A percentile compares a stretch with the other conserved stretches of the same genome.
phyloP scores from a whole-genome alignment of 1,140 invertebrate species.

The Neodiprion lecontei region DNA sequence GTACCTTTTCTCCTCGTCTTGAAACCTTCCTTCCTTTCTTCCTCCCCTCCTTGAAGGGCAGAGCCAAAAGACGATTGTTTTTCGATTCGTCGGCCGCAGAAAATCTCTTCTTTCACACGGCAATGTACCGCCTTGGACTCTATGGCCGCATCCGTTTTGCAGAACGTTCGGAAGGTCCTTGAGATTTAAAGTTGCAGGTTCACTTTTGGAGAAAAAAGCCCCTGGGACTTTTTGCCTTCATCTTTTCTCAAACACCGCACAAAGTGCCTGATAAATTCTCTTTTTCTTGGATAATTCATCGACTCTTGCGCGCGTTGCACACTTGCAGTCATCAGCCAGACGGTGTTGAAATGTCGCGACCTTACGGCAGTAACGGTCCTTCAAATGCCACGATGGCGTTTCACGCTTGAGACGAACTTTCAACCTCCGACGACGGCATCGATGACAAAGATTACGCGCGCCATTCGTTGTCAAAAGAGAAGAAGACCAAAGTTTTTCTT shows the following conservation, averaged over 20 bases:
- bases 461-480: too few species aligned
- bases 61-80: too few species aligned
- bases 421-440: background rate
- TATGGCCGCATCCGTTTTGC: too few species aligned
- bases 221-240: background rate
- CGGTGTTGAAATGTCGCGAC: constrained; percentile 1
- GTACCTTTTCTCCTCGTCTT: background rate
- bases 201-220: background rate
- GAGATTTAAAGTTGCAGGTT: too few species aligned
- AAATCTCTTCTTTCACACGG: too few species aligned
- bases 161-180: too few species aligned
- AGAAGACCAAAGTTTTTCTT: too few species aligned
- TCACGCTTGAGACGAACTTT: background rate
- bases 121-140: too few species aligned
- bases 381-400: constrained; percentile 2
- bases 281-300: background rate
- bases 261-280: too few species aligned
- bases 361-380: background rate
- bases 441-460: background rate
- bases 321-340: background rate
- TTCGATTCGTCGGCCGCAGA: too few species aligned
- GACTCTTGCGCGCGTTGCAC: background rate
- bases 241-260: background rate
- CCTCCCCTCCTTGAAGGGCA: background rate
- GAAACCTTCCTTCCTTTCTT: constrained; percentile 16